phyloP scores from a whole-genome alignment of 2,113 vertebrate species.

The Istiophorus platypterus region DNA sequence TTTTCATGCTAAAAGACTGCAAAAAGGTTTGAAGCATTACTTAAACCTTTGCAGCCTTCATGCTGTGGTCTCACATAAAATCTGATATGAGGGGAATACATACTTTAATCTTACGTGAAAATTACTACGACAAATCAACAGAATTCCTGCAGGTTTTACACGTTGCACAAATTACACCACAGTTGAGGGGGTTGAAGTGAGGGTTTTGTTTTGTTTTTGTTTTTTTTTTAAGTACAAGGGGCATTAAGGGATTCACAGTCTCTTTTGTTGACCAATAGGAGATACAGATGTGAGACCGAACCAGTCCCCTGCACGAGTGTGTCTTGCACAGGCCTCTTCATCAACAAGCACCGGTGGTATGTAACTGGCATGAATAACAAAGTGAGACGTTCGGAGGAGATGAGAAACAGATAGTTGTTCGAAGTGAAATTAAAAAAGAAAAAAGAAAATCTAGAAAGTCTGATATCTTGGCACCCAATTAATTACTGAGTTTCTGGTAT shows the following conservation, averaged over 20 bases:
- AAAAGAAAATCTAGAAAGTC: neutral
- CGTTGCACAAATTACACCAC: neutral
- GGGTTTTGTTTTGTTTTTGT: too few species aligned
- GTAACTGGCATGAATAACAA: conserved; percentile 8
- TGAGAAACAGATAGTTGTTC: neutral
- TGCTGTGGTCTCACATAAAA: neutral
- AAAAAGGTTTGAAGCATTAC: neutral
- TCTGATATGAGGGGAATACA: neutral
- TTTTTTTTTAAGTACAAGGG: neutral
- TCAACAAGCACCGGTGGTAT: conserved; percentile 3
- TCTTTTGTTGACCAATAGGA: conserved; percentile 3
- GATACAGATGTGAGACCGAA: neutral
- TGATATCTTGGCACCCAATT: neutral
- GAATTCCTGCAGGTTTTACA: conserved; percentile 25
- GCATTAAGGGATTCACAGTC: conserved; percentile 18
- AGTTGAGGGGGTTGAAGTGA: neutral
- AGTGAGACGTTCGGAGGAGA: neutral
- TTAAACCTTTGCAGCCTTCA: conserved; percentile 4
- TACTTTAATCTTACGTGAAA: neutral
- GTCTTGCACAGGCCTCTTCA: conserved; percentile 5
- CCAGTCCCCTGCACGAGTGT: neutral
- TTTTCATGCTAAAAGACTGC: neutral
- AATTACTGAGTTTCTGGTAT: conserved; percentile 9
- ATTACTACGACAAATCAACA: conserved; percentile 3
- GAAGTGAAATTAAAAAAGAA: neutral